These are phyloP conservation scores for Laupala kohalensis DNA, from an alignment of 1,140 invertebrate species.

Conservation along the genomic window DNA sequence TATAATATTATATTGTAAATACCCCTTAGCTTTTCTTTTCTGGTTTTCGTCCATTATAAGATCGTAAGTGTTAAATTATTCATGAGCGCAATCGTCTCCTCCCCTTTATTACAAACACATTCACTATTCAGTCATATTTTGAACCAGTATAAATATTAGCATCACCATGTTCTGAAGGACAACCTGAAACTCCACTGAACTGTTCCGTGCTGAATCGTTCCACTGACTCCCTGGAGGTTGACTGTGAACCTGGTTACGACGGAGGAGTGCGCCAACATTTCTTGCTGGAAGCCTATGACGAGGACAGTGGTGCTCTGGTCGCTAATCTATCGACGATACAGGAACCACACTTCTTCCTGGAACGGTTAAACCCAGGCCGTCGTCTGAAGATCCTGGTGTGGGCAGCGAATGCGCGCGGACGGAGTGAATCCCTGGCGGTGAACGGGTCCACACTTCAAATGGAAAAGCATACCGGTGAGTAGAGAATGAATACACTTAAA, in stretches of 20 bases:
- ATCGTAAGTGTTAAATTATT: too few relatives aligned
- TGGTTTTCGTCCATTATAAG: too few relatives aligned
- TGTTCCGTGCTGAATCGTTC: constrained; percentile 67
- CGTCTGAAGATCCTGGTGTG: constrained; percentile 57
- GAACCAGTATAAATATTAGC: too few relatives aligned
- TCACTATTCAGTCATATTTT: too few relatives aligned
- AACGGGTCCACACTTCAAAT: constrained; percentile 59
- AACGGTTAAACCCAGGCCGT: constrained; percentile 51
- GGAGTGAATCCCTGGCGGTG: constrained; percentile 49
- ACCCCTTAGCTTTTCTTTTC: too few relatives aligned
- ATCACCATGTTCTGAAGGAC: constrained; percentile 34
- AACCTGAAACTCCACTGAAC: constrained; percentile 65
- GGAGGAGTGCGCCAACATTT: constrained; percentile 59
- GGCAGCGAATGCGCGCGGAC: constrained; percentile 71
- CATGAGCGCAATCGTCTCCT: too few relatives aligned
- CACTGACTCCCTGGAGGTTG: constrained; percentile 58
- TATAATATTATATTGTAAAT: too few relatives aligned
- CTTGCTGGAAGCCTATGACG: constrained; percentile 57
- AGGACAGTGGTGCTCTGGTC: constrained; percentile 42
- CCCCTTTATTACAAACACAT: too few relatives aligned
- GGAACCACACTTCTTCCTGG: constrained; percentile 48
- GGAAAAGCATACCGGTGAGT: constrained; percentile 67
- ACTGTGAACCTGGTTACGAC: constrained; percentile 67
- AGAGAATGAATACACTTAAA: too few relatives aligned
- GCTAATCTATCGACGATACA: constrained; percentile 54